Evolutionary conservation across 1,140 invertebrate genomes (phyloP).

Genomic region (Littorina saxatilis): DNA sequence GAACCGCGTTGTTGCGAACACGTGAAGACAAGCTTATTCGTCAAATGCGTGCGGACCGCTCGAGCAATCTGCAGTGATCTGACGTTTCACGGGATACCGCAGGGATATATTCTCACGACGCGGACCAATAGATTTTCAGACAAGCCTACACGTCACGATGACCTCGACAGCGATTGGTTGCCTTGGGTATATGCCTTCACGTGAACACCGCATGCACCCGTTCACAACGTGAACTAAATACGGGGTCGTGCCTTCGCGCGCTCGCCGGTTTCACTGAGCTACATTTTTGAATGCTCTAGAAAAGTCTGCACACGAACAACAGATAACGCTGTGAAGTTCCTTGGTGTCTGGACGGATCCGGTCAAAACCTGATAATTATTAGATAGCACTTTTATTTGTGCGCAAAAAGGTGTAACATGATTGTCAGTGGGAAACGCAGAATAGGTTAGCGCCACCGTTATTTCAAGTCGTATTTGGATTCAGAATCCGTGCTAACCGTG

Average conservation of each 20-base stretch:
- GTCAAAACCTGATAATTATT: neutral
- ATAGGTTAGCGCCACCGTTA: no score
- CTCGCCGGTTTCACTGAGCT: neutral
- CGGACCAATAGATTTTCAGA: slow-evolving; percentile 16
- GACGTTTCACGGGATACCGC: neutral
- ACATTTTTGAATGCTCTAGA: no score
- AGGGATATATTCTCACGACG: slow-evolving; percentile 20
- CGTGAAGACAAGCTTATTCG: neutral
- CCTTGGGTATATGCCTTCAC: slow-evolving; percentile 24
- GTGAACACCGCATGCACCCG: slow-evolving; percentile 17
- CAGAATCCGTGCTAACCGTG: no score
- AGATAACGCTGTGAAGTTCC: neutral
- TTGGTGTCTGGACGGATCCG: slow-evolving; percentile 8
- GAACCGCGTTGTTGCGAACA: no score
- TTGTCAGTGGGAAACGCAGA: no score
- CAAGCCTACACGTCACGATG: neutral
- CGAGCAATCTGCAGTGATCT: neutral
- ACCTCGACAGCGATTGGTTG: slow-evolving; percentile 1
- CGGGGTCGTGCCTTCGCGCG: neutral
- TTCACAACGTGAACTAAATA: neutral
- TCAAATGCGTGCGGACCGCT: neutral
- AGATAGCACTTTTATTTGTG: no score
- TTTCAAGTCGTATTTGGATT: no score
- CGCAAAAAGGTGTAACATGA: no score
- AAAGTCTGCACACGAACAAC: neutral